Evolutionary conservation across 2,797 vertebrate species (phyloP).

Genomic region (Labroides dimidiatus): DNA sequence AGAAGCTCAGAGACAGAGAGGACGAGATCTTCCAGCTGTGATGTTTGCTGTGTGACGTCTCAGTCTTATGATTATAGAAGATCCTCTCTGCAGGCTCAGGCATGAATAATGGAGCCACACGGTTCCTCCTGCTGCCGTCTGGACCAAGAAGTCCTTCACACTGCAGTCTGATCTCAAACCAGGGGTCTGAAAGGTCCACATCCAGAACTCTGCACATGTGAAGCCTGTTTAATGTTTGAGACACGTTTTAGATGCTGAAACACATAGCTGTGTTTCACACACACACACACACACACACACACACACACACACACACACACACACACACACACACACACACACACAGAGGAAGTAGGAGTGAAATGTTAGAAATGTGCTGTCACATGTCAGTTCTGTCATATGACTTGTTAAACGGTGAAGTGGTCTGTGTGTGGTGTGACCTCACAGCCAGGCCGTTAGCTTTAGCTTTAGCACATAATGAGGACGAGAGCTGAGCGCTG

Average conservation of each 20-base stretch:
- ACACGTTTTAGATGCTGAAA: slow-evolving; percentile 4
- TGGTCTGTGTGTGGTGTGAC: slow-evolving; percentile 25
- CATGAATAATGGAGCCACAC: not conserved
- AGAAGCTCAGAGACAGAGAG: slow-evolving; percentile 84
- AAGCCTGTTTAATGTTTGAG: slow-evolving; percentile 37
- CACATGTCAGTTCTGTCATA: slow-evolving; percentile 30
- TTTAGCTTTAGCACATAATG: not conserved
- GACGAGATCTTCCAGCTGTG: slow-evolving; percentile 95
- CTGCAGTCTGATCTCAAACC: not conserved
- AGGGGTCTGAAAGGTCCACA: not conserved
- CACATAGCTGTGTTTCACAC: not conserved
- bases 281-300: slow-evolving; percentile 1
- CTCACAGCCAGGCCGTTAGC: slow-evolving; percentile 8
- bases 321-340: slow-evolving; percentile 7
- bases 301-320: slow-evolving; percentile 3
- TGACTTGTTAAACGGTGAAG: slow-evolving; percentile 17
- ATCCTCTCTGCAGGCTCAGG: not conserved
- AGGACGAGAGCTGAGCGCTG: too few relatives aligned
- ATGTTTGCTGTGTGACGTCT: slow-evolving; percentile 47
- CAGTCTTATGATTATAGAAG: slow-evolving; percentile 19
- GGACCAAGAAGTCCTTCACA: not conserved
- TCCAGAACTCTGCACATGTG: slow-evolving; percentile 14
- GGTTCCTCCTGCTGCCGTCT: slow-evolving; percentile 14
- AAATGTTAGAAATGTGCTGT: slow-evolving; percentile 21
- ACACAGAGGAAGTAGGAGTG: slow-evolving; percentile 3